Evolutionary conservation across 2,888 invertebrate genomes (phyloP), one percentile per base, ranked within the genome.

Genomic region (Zygaena filipendulae): DNA sequence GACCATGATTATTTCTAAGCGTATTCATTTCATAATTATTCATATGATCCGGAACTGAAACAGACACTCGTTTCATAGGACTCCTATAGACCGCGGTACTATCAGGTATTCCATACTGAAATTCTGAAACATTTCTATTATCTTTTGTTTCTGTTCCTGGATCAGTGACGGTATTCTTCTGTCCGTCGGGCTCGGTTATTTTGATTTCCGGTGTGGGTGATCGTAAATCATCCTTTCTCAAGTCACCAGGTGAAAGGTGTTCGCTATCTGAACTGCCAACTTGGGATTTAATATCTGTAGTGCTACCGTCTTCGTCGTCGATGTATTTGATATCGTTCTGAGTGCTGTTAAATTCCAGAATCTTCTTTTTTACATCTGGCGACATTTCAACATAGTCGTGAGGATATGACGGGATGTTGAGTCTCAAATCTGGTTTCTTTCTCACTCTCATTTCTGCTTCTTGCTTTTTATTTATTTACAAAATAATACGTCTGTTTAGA

Each of bases 21-120:
- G 45, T 77, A 39, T 16, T 7, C 16, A 6, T 16, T 23, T 84
- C 82, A 53, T 85, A 66, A 16, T 81, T 80, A 46, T 86, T 82
- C 24, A 87, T 67, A 35, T 66, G 69, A 38, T 77, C 68, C 2
- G 88, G 87, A 58, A 87, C 62, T 2, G 87, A 86, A 25, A 85
- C 4, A 7, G 16, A 16, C 16, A 16, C 16, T 16, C 16, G 4
- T 16, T 7, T 16, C 16, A 16, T 6, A 16, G 16, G 16, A 16
- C 7, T 16, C 16, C 16, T 16, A 7, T 16, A 16, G 5, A 16
- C 4, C 16, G 7, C 16, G 7, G 16, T 4, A 16, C 16, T 16
- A 4, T 16, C 16, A 6, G 16, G 7, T 4, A 16, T 7, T 16
- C 5, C 16, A 16, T 6, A 4, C 16, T 16, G 5, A 16, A 6